Evolutionary conservation across 2,113 vertebrate genomes (phyloP).

Genomic region (Rhinichthys klamathensis): DNA sequence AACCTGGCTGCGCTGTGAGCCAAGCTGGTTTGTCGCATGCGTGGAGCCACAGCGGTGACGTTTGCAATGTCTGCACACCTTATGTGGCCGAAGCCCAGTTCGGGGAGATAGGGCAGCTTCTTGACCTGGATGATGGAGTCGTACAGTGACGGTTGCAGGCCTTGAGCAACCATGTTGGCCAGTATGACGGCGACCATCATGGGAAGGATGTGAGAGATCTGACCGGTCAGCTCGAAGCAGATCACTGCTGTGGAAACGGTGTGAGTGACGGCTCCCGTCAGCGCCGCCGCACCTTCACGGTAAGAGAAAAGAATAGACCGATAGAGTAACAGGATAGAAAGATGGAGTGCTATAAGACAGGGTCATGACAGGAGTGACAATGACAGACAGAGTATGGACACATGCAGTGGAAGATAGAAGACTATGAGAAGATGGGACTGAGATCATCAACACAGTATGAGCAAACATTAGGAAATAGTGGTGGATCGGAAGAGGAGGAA

Average conservation of each 20-base stretch:
- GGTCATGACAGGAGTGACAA: slow-evolving; percentile 22
- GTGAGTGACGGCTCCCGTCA: slow-evolving; percentile 92
- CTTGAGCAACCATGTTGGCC: slow-evolving; percentile 97
- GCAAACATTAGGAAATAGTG: not conserved
- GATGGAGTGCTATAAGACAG: not conserved
- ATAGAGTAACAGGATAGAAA: not conserved
- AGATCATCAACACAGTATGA: not conserved
- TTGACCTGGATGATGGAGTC: slow-evolving; percentile 98
- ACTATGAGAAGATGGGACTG: not conserved
- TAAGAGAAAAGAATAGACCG: not conserved
- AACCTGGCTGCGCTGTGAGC: not conserved
- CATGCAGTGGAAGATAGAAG: slow-evolving; percentile 1
- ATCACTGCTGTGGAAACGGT: slow-evolving; percentile 95
- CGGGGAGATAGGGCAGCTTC: slow-evolving; percentile 93
- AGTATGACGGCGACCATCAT: slow-evolving; percentile 98
- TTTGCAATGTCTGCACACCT: slow-evolving; percentile 68
- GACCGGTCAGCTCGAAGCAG: slow-evolving; percentile 94
- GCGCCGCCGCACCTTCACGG: slow-evolving; percentile 86
- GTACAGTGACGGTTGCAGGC: slow-evolving; percentile 92
- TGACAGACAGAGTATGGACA: slow-evolving; percentile 6
- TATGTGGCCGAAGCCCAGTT: slow-evolving; percentile 88
- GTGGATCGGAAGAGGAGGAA: slow-evolving; percentile 3
- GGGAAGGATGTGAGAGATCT: slow-evolving; percentile 95
- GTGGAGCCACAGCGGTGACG: not conserved
- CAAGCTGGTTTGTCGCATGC: not conserved